Conservation (phyloP, 2,113 vertebrate species). For the Spea bombifrons region DNA sequence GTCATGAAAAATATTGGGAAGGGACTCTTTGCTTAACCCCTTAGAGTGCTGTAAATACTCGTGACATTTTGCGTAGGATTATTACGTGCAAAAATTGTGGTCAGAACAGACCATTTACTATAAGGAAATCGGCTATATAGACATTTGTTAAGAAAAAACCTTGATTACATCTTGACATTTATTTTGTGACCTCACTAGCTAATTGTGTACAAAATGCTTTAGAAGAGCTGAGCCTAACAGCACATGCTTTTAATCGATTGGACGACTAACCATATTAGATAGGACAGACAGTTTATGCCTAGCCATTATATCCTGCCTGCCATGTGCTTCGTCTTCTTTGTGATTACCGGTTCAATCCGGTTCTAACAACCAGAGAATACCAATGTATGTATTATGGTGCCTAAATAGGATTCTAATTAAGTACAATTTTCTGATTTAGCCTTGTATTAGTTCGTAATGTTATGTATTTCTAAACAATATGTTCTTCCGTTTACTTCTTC, state of each 20-base stretch:
- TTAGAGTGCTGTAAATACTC: too few species aligned
- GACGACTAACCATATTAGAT: neutral
- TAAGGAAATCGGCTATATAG: too few species aligned
- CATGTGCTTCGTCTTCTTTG: constrained; percentile 10
- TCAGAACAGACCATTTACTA: too few species aligned
- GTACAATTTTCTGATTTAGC: neutral
- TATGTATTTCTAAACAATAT: too few species aligned
- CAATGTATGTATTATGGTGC: neutral
- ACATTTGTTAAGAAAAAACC: neutral
- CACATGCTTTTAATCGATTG: neutral
- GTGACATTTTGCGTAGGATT: too few species aligned
- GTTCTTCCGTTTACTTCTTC: too few species aligned
- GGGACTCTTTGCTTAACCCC: too few species aligned
- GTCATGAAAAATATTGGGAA: neutral
- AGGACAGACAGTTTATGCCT: neutral
- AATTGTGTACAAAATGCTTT: neutral
- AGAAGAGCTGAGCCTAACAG: neutral
- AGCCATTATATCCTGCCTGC: neutral
- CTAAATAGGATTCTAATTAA: constrained; percentile 18
- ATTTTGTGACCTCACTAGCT: neutral
- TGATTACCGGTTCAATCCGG: constrained; percentile 26
- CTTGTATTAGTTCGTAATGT: too few species aligned
- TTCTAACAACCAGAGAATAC: constrained; percentile 29
- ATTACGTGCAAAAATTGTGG: too few species aligned
- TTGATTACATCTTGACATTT: neutral